Percentiles rank a stretch among this genome's conserved stretches.
phyloP scores from a whole-genome alignment of 2,113 vertebrate species.

The Chloropsis cyanopogon region DNA sequence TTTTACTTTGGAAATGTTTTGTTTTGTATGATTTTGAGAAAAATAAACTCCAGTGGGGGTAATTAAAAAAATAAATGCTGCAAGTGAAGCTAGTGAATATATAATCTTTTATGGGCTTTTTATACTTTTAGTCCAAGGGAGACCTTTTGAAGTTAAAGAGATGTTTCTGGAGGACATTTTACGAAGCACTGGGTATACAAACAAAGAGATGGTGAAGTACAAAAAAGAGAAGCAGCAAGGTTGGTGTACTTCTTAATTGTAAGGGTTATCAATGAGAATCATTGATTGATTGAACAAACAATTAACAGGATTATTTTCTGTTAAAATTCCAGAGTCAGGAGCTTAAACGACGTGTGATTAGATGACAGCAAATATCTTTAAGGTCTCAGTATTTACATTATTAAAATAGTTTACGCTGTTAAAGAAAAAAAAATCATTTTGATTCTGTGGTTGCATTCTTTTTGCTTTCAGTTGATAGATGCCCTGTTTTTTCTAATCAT shows the following conservation, averaged over 20 bases:
- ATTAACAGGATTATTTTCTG: not conserved
- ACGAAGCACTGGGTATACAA: slow-evolving; percentile 83
- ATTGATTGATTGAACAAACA: not conserved
- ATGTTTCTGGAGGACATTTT: slow-evolving; percentile 93
- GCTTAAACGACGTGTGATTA: not conserved
- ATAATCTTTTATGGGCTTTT: not conserved
- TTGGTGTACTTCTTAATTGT: slow-evolving; percentile 44
- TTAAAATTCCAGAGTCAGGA: not conserved
- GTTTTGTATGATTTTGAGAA: not conserved
- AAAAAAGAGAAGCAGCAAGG: slow-evolving; percentile 84
- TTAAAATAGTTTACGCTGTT: not conserved
- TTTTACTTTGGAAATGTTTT: not conserved
- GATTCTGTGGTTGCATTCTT: not conserved
- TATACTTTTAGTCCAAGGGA: slow-evolving; percentile 81
- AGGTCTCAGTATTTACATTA: not conserved
- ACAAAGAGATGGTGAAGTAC: slow-evolving; percentile 82
- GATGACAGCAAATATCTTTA: not conserved
- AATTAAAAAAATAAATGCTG: not conserved
- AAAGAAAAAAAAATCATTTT: not conserved
- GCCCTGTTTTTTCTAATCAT: not conserved
- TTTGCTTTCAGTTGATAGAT: not conserved
- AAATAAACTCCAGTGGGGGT: not conserved
- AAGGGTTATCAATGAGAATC: not conserved
- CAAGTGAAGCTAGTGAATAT: not conserved
- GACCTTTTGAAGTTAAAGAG: slow-evolving; percentile 89